Base-by-base conservation (phyloP, 1,140 invertebrate species). In the Pseudomyrmex dendroicus region DNA sequence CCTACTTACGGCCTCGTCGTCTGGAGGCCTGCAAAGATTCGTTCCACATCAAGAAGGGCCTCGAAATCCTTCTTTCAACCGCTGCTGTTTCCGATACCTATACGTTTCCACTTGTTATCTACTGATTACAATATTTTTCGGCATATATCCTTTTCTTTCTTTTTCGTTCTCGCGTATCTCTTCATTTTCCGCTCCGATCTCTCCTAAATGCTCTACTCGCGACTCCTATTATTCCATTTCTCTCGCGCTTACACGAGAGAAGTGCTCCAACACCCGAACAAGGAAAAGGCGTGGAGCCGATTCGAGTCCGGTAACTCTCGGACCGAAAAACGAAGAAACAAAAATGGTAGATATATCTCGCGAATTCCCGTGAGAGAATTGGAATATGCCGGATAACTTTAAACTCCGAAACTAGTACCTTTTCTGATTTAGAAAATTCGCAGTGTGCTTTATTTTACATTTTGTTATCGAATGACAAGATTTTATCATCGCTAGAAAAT, bases 201-300 rank as follows among this genome's bases (percentile, higher is more conserved):
- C 61, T 66, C 35, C 48, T 54, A 54, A 76, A 66, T 76, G 54
- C 54, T 59, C 54, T 50, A 70, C 64, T 70, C 64, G 54, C 76
- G 66, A 35, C 54, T 70, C 44, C n/a, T 44, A 59, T 70, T 78
- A 25, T 59, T 48, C 56, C 76, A 50, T 59, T 80, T 66, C 20
- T 70, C 68, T 20, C 83, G 22, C 83, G 52, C 22, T 17, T 63
- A 73, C 62, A 67, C 85, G 80, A 84, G 84, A 70, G 64, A 66
- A 84, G 44, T 20, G 68, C 22, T n/a, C 82, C 15, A 44, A 64
- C 57, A 86, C 90, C 91, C 66, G 90, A 91, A 93, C 92, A 92
- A 87, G 83, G 88, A 89, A 93, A 91, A 89, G 92, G 92, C 91
- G 92, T 92, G 91, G 90, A 93, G 87, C 83, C 17, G 12, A 25